These are phyloP conservation scores for Elaphurus davidianus DNA, from an alignment of 2,113 vertebrate genomes.

Conservation along the genomic window DNA sequence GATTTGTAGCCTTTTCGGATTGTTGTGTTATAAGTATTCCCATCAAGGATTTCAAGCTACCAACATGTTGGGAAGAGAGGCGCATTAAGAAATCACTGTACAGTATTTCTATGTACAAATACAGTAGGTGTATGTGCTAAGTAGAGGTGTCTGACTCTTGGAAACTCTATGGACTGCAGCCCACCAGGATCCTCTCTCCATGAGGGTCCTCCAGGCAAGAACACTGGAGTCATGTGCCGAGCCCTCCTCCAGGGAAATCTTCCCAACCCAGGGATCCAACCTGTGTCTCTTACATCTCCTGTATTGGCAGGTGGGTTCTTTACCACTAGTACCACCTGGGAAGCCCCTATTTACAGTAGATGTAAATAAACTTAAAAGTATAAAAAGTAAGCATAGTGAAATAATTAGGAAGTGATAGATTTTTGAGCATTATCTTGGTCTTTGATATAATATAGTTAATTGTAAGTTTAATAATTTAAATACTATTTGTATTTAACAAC, in stretches of 20 bases:
- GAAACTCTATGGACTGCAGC: not conserved
- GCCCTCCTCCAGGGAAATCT: not conserved
- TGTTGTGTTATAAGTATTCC: not conserved
- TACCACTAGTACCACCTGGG: not conserved
- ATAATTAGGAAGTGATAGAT: not conserved
- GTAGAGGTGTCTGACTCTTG: not conserved
- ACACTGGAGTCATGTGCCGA: not conserved
- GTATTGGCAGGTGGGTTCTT: not conserved
- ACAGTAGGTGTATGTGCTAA: not conserved
- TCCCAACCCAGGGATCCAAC: not conserved
- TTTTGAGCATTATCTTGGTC: not conserved
- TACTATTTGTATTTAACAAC: not conserved
- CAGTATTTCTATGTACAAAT: no score
- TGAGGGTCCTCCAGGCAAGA: not conserved
- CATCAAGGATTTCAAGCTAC: not conserved
- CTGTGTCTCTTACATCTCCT: not conserved
- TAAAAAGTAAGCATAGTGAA: not conserved
- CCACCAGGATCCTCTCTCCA: not conserved
- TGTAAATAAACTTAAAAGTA: not conserved
- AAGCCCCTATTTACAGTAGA: not conserved
- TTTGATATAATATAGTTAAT: not conserved
- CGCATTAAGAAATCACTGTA: rapidly evolving
- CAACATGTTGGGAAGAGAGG: not conserved
- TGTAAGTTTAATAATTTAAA: not conserved
- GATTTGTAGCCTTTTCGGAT: not conserved